Conservation (phyloP, 1,140 invertebrate genomes). For the Gryon sp. region DNA sequence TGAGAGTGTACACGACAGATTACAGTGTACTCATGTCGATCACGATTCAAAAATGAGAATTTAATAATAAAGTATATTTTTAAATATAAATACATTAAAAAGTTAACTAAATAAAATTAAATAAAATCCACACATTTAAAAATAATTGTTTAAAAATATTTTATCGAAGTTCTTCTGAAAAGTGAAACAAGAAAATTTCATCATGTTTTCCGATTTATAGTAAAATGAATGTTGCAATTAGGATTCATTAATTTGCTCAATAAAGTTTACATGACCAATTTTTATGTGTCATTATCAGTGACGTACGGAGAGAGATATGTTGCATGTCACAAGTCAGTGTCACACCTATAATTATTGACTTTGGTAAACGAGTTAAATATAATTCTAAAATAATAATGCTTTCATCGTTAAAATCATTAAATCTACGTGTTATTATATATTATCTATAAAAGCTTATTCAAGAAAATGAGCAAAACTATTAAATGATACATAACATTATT, state of each 20-base stretch:
- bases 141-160: too few relatives aligned
- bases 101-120: too few relatives aligned
- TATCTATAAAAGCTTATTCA: too few relatives aligned
- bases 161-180: too few relatives aligned
- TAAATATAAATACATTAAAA: not conserved
- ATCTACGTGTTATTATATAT: too few relatives aligned
- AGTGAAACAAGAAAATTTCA: too few relatives aligned
- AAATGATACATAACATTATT: too few relatives aligned
- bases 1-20: not conserved
- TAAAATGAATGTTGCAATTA: constrained; percentile 24
- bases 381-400: not conserved
- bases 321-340: constrained; percentile 21
- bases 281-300: constrained; percentile 30
- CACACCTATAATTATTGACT: constrained; percentile 33
- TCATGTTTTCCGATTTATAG: too few relatives aligned
- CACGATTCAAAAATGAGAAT: not conserved
- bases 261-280: constrained; percentile 19
- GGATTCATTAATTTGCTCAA: constrained; percentile 32
- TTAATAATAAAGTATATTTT: not conserved
- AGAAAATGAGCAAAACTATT: too few relatives aligned
- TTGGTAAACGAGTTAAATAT: constrained; percentile 16
- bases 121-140: too few relatives aligned
- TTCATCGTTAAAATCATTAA: constrained; percentile 7
- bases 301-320: not conserved
- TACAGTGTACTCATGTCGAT: not conserved